Base-by-base conservation (phyloP, 2,113 vertebrate genomes). In the Formicarius rufipectus region DNA sequence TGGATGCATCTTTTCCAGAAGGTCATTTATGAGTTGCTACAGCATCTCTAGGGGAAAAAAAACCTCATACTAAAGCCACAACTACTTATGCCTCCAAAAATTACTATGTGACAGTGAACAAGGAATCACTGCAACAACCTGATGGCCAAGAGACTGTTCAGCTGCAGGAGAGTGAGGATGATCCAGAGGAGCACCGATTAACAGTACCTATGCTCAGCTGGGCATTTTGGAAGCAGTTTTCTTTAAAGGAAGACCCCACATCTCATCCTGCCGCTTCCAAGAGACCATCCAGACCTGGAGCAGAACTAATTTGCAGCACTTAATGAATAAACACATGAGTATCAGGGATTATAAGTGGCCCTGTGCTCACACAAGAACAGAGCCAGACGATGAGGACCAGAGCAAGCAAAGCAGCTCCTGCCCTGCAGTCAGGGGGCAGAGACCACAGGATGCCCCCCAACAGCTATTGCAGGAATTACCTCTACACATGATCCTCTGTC, bases 211-310 rank as follows among this genome's bases (percentile, higher is more conserved):
- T 52, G 14, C 28, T 16, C 50, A 52, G 25, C 50, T 52, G 50
- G 25, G 50, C 25, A 52, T 27, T 15, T 28, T 28, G 50, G 50
- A 16, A 52, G 7, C 40, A 25, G 39, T 56, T 66, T 45, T 39
- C 22, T 68, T 58, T n/a, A 17, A 67, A 58, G 19, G 0, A 0
- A 73, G 67, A 37, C 47, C 12, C 12, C 0, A 6, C 2, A 0
- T 30, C 28, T 9, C 6, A 28, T n/a, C 45, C 79, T 60, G 7
- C 19, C 12, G 37, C 58, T 68, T 25, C 35, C 39, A 73, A 37
- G 25, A 31, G 59, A 82, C 28, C 2, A 30, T 12, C 50, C n/a
- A 56, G 39, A 74, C 22, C 68, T n/a, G 25, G 28, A 52, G 27
- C 45, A 83, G 44, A 67, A 44, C 27, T 30, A 2, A 21, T 31